phyloP scores from a whole-genome alignment of 2,113 vertebrate species.

The Tachycineta bicolor region DNA sequence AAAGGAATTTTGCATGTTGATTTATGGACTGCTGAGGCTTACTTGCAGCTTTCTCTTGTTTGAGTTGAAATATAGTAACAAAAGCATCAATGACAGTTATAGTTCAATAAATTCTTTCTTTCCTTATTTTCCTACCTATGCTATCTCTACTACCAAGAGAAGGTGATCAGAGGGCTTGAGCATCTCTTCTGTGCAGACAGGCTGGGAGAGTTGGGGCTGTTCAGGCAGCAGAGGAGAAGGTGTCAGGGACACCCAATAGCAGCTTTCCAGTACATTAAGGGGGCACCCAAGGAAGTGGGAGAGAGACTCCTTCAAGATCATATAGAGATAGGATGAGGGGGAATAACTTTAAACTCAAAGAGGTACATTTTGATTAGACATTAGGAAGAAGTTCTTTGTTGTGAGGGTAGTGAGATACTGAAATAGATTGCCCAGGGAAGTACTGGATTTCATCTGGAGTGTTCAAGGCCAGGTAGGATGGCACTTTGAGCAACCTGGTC shows the following conservation, averaged over 20 bases:
- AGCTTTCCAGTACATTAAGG: not conserved
- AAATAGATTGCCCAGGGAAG: not conserved
- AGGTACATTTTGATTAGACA: not conserved
- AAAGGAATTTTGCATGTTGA: slow-evolving; percentile 16
- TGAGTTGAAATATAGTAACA: slow-evolving; percentile 38
- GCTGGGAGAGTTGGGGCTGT: not conserved
- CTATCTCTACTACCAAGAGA: not conserved
- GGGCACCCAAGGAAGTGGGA: not conserved
- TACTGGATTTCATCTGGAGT: not conserved
- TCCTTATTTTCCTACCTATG: not conserved
- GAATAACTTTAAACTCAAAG: not conserved
- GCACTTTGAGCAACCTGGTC: not conserved
- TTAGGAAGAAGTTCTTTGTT: not conserved
- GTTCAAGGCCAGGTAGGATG: not conserved
- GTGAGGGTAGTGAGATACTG: not conserved
- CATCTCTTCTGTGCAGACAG: not conserved
- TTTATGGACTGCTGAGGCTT: slow-evolving; percentile 39
- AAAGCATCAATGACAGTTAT: slow-evolving; percentile 15
- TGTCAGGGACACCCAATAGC: too few relatives aligned
- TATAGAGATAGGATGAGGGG: not conserved
- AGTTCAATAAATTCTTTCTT: slow-evolving; percentile 2
- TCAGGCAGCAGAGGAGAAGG: not conserved
- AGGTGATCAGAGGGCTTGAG: not conserved
- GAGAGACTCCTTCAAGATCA: not conserved
- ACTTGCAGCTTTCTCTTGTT: not conserved